Evolutionary conservation across 1,140 invertebrate species (phyloP), one percentile per base, ranked within the genome.

Genomic region (Drosophila oshimai): DNA sequence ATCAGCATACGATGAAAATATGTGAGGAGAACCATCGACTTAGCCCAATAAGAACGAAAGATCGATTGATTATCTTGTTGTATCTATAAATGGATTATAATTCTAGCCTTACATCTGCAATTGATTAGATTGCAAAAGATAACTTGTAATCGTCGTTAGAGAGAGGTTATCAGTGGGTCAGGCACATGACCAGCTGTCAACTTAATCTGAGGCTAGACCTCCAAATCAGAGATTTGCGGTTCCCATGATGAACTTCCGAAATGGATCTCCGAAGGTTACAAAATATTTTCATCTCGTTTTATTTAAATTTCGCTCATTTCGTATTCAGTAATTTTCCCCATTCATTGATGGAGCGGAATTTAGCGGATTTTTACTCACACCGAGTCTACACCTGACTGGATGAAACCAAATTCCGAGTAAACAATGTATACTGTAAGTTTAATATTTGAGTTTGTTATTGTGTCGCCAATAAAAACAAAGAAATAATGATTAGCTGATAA

Each of bases 331-430:
- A 49, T 28, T 64, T 65, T 47, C 33, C 24, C 41, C 22, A 60
- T 26, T 31, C 22, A 41, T 28, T 37, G 28, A n/a, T 15, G 28
- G 26, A 47, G 24, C 31, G 41, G 62, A 33, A 45, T 37, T 31
- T 47, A 24, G 36, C 67, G 51, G 51, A 31, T 65, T 49, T 73
- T 7, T 13, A 44, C 28, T 55, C 58, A 67, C 44, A 42, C 64
- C 51, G 22, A 72, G 46, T 68, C 79, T 46, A 78, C 79, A 74
- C 70, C 41, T 47, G 36, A 74, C 74, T 61, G 62, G 74, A 78
- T 84, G 60, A 70, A 83, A 74, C 79, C 54, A 53, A 84, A 74
- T 84, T 70, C 22, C 29, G 33, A 22, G 42, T 26, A 36, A 84
- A 67, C 41, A 54, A 54, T 42, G 50, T 61, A 28, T 36, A 37